Percentiles rank a stretch among this genome's conserved stretches.
phyloP scores from a whole-genome alignment of 2,113 vertebrate species.

The Eptesicus fuscus region DNA sequence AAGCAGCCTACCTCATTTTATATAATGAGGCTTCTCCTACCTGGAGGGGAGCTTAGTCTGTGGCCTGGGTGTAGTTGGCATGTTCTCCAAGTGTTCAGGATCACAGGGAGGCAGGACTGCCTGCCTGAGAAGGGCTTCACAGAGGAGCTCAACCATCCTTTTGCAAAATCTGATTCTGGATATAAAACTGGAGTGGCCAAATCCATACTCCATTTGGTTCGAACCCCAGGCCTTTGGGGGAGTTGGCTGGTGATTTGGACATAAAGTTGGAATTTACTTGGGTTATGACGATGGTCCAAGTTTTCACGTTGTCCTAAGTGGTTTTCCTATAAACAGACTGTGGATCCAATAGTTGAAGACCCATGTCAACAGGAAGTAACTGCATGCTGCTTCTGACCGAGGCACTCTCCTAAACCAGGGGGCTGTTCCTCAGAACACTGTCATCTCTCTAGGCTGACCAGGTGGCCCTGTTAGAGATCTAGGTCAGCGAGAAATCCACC shows the following conservation, averaged over 20 bases:
- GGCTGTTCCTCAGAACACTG: not conserved
- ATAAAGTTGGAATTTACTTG: not conserved
- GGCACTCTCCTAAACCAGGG: not conserved
- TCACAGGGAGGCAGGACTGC: not conserved
- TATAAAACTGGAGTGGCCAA: not conserved
- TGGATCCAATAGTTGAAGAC: not conserved
- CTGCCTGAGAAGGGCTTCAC: not conserved
- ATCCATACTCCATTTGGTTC: too few species aligned
- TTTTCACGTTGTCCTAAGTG: not conserved
- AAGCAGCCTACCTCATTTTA: rapidly evolving
- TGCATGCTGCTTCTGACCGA: not conserved
- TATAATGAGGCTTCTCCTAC: not conserved
- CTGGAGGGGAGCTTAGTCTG: not conserved
- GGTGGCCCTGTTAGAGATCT: not conserved
- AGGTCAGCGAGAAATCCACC: not conserved
- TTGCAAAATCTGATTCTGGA: not conserved
- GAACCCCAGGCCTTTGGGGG: not conserved
- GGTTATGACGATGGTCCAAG: not conserved
- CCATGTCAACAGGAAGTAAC: not conserved
- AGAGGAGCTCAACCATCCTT: not conserved
- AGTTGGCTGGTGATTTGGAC: not conserved
- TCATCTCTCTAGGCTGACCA: not conserved
- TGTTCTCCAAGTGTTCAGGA: not conserved
- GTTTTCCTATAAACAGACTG: not conserved
- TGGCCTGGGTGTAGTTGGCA: rapidly evolving